phyloP scores from a whole-genome alignment of 2,113 vertebrate genomes.

The Merops nubicus region DNA sequence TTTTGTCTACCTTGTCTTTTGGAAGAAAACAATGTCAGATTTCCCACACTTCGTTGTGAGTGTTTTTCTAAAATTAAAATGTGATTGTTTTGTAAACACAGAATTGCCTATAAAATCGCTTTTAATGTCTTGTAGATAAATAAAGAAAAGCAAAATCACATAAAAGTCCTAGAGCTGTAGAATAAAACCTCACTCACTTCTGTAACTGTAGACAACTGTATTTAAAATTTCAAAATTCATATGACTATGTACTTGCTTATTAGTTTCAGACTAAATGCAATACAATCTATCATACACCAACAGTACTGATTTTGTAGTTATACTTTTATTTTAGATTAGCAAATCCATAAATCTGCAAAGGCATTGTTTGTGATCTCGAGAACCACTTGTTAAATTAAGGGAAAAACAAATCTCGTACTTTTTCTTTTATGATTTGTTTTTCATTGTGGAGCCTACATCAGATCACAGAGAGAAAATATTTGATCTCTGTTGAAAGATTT shows the following conservation, averaged over 20 bases:
- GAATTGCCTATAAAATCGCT: neutral
- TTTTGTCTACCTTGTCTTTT: neutral
- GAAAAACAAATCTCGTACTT: neutral
- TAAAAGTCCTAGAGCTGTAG: neutral
- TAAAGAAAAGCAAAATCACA: neutral
- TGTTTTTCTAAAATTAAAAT: neutral
- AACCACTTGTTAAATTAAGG: neutral
- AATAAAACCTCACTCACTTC: neutral
- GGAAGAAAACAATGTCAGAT: neutral
- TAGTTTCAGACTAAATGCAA: neutral
- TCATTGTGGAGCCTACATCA: neutral
- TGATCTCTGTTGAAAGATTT: neutral
- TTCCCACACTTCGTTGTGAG: neutral
- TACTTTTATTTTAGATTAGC: neutral
- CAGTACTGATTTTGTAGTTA: neutral
- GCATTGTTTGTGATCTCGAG: neutral
- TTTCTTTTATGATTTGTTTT: neutral
- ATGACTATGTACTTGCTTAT: neutral
- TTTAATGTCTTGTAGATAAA: neutral
- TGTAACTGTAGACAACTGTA: neutral
- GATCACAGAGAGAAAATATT: neutral
- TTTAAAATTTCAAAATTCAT: neutral
- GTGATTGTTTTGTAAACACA: neutral
- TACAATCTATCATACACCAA: neutral
- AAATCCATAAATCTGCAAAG: neutral